phyloP scores from a whole-genome alignment of 2,797 vertebrate species.

The Etheostoma perlongum region DNA sequence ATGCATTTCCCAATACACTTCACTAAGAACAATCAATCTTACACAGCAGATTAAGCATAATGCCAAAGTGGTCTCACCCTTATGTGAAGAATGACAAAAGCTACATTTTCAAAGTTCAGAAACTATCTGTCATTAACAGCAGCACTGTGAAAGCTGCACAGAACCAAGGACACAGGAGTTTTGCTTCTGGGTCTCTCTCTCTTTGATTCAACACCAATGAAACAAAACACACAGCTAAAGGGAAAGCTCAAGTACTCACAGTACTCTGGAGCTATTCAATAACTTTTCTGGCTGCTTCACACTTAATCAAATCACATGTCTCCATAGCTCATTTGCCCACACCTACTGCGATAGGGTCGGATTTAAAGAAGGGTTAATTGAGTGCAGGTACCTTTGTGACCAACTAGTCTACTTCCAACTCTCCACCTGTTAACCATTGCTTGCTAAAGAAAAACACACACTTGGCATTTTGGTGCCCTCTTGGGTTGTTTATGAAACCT shows the following conservation, averaged over 20 bases:
- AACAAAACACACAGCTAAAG: constrained; percentile 26
- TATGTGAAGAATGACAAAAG: constrained; percentile 4
- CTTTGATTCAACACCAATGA: constrained; percentile 27
- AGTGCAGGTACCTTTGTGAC: constrained; percentile 53
- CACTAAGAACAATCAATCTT: constrained; percentile 3
- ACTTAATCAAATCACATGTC: constrained; percentile 60
- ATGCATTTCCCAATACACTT: not conserved
- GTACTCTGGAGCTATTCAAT: constrained; percentile 18
- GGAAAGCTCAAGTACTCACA: constrained; percentile 3
- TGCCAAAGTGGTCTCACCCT: constrained; percentile 16
- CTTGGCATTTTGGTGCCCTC: not conserved
- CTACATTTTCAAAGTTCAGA: constrained; percentile 17
- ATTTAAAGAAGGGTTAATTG: constrained; percentile 69
- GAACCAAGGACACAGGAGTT: constrained; percentile 38
- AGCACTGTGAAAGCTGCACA: constrained; percentile 21
- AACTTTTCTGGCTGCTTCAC: constrained; percentile 44
- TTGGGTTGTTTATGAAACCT: constrained; percentile 17
- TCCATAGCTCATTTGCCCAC: constrained; percentile 63
- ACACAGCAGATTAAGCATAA: constrained; percentile 7
- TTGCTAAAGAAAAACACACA: constrained; percentile 1
- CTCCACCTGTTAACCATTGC: constrained; percentile 19
- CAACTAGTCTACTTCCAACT: constrained; percentile 33
- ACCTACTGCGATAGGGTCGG: constrained; percentile 33
- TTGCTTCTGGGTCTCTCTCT: constrained; percentile 19
- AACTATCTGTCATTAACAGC: constrained; percentile 23